A percentile compares a stretch with the other conserved stretches of the same genome.
Evolutionary conservation across 2,797 vertebrate genomes (phyloP).

Genomic region (Falco concolor): DNA sequence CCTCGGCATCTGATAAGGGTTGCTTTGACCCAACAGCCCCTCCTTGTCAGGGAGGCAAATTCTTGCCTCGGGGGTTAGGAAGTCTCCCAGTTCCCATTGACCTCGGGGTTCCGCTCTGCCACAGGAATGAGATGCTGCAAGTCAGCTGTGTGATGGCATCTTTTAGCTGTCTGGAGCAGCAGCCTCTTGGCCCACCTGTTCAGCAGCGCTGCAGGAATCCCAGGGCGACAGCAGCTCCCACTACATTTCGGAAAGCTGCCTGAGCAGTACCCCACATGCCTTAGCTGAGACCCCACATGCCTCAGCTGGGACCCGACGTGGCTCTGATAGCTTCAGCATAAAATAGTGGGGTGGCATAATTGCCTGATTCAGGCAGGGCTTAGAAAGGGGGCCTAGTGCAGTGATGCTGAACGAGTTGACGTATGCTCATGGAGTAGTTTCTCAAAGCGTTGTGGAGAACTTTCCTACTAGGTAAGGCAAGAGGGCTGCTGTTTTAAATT

Average conservation of each 20-base stretch:
- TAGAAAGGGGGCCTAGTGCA: not conserved
- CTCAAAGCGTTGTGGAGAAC: not conserved
- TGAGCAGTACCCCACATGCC: not conserved
- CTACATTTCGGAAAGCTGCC: not conserved
- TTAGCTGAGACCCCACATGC: not conserved
- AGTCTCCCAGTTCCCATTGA: fast-evolving
- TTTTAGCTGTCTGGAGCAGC: not conserved
- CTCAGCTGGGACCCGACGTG: not conserved
- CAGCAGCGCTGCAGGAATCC: not conserved
- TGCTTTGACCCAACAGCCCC: not conserved
- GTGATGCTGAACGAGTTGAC: not conserved
- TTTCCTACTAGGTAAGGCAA: not conserved
- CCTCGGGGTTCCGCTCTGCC: not conserved
- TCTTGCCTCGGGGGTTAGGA: not conserved
- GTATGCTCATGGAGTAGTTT: not conserved
- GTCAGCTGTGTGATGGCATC: not conserved
- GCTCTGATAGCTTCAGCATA: not conserved
- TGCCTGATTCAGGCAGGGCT: not conserved
- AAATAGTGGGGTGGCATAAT: not conserved
- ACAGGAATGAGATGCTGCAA: not conserved
- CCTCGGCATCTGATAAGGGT: not conserved
- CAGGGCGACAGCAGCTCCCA: not conserved
- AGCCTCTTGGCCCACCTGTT: not conserved
- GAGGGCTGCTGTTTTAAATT: not conserved
- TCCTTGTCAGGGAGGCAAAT: not conserved